phyloP scores from a whole-genome alignment of 1,140 invertebrate species.

The Heliconius congener region DNA sequence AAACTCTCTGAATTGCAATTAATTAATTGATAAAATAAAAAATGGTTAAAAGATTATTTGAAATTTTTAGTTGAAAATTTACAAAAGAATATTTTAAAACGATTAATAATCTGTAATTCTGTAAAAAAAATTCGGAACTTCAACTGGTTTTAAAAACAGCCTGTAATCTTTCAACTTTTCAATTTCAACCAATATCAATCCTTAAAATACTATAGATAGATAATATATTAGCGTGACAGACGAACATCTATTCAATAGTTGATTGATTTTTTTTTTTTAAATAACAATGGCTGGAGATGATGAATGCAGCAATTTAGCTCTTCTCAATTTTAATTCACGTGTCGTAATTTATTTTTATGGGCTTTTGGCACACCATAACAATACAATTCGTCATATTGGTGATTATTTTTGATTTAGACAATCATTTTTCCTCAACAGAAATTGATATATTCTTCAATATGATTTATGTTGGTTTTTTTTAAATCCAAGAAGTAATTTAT shows the following conservation, averaged over 20 bases:
- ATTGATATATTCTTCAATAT: constrained; percentile 1
- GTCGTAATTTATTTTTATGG: constrained; percentile 14
- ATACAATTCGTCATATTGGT: constrained; percentile 11
- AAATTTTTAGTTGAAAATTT: neutral
- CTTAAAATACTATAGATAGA: neutral
- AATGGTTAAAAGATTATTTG: neutral
- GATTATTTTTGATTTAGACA: constrained; percentile 6
- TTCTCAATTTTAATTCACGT: constrained; percentile 13
- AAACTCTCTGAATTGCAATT: neutral
- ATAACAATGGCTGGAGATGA: neutral
- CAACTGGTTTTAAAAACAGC: neutral
- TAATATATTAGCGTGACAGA: neutral
- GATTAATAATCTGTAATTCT: neutral
- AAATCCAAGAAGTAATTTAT: neutral
- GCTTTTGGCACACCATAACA: constrained; percentile 12
- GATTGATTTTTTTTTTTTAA: neutral
- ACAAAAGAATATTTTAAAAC: neutral
- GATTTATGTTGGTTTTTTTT: neutral
- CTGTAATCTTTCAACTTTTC: neutral
- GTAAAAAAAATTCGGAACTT: neutral
- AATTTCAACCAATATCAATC: neutral
- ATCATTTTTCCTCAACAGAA: constrained; percentile 2
- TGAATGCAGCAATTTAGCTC: constrained; percentile 12
- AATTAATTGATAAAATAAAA: neutral
- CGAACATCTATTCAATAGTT: neutral